Evolutionary conservation across 2,888 invertebrate genomes (phyloP).

Genomic region (Andrena chrysosceles): DNA sequence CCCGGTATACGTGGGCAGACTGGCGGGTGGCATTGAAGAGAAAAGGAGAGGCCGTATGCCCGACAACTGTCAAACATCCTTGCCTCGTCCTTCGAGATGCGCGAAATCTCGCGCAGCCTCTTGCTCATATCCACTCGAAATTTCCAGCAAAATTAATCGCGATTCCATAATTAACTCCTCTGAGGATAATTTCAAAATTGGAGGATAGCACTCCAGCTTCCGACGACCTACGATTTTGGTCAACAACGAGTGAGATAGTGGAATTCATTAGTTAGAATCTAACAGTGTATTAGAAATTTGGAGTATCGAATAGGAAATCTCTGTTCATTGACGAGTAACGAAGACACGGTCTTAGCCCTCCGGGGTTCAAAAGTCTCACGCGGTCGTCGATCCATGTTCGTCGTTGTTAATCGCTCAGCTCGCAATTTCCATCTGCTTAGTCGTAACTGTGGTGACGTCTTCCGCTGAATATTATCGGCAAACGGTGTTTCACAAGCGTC

Average conservation of each 20-base stretch:
- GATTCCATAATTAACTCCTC: neutral
- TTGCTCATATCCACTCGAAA: neutral
- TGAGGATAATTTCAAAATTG: neutral
- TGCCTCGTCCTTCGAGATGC: conserved; percentile 24
- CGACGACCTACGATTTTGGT: too few relatives aligned
- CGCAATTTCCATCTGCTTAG: conserved; percentile 19
- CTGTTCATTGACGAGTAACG: neutral
- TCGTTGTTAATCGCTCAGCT: conserved; percentile 7
- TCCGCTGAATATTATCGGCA: conserved; percentile 30
- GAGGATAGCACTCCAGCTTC: neutral
- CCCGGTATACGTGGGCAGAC: conserved; percentile 68
- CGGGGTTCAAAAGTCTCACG: conserved; percentile 25
- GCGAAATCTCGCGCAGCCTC: neutral
- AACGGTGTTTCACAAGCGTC: conserved; percentile 40
- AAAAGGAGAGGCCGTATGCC: conserved; percentile 28
- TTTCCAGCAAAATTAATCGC: neutral
- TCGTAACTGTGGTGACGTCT: conserved; percentile 27
- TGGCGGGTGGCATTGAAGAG: conserved; percentile 53
- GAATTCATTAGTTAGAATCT: too few relatives aligned
- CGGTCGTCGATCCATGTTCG: conserved; percentile 45
- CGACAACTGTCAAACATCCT: conserved; percentile 56
- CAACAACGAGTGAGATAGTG: too few relatives aligned
- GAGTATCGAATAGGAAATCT: neutral
- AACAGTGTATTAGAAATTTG: too few relatives aligned
- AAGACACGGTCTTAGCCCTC: neutral